These are phyloP conservation scores for Bombus consobrinus DNA, from an alignment of 1,140 invertebrate genomes.

Conservation along the genomic window DNA sequence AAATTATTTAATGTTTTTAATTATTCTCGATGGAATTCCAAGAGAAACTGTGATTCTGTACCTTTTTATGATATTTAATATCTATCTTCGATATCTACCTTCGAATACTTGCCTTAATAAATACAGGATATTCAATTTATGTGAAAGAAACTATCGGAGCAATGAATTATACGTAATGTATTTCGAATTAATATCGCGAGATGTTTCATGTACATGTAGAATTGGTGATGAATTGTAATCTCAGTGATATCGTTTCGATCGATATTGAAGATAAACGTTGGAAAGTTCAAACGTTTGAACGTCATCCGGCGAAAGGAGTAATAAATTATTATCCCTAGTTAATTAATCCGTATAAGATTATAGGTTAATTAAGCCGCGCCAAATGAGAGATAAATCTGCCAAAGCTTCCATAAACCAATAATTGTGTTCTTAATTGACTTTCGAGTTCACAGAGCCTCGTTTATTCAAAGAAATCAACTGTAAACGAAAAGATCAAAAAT, in stretches of 20 bases:
- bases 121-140: not conserved
- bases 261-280: not conserved
- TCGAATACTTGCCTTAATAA: no score
- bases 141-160: not conserved
- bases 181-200: not conserved
- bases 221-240: not conserved
- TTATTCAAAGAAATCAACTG: not conserved
- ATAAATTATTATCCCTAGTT: slow-evolving; percentile 24
- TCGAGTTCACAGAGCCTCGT: not conserved
- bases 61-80: no score
- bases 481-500: not conserved
- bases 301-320: not conserved
- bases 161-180: not conserved
- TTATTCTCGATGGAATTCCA: not conserved
- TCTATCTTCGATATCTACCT: no score
- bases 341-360: slow-evolving; percentile 8
- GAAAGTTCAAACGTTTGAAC: not conserved
- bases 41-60: no score
- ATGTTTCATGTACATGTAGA: not conserved
- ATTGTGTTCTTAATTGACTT: not conserved
- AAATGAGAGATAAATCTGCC: slow-evolving; percentile 2
- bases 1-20: not conserved
- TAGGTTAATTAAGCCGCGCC: slow-evolving; percentile 7
- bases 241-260: not conserved
- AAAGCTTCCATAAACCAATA: not conserved